Evolutionary conservation across 1,140 invertebrate species (phyloP).

Genomic region (Choristoneura fumiferana): DNA sequence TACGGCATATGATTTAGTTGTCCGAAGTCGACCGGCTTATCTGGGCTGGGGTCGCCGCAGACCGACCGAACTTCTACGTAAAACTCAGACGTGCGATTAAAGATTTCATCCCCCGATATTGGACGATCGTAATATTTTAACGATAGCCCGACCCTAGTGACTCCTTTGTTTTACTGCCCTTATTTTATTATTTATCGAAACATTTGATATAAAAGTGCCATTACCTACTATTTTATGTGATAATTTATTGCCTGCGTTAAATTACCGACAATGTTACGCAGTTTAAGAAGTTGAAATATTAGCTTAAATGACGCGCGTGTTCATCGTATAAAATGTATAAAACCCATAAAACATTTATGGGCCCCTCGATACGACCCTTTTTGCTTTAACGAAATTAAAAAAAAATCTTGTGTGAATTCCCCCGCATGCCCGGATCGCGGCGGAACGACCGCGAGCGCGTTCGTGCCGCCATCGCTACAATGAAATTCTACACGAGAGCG

Average conservation of each 20-base stretch:
- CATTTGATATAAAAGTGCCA: conserved; percentile 54
- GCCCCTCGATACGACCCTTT: conserved; percentile 8
- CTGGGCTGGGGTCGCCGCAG: conserved; percentile 31
- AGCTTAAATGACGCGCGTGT: conserved; percentile 17
- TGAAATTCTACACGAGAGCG: neutral
- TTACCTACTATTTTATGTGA: conserved; percentile 48
- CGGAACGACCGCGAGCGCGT: neutral
- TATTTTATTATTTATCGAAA: conserved; percentile 70
- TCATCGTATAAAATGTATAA: conserved; percentile 12
- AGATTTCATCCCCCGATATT: conserved; percentile 66
- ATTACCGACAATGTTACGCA: conserved; percentile 17
- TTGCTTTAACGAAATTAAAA: conserved; percentile 3
- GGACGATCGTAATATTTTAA: conserved; percentile 71
- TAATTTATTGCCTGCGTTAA: conserved; percentile 42
- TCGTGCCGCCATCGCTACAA: neutral
- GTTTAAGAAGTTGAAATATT: conserved; percentile 16
- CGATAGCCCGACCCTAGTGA: conserved; percentile 45
- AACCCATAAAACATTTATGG: conserved; percentile 13
- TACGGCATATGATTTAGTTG: conserved; percentile 44
- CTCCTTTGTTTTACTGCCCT: conserved; percentile 61
- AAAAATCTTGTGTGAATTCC: conserved; percentile 1
- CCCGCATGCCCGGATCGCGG: neutral
- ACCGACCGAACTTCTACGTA: conserved; percentile 42
- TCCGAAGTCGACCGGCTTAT: conserved; percentile 40
- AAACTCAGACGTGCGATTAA: conserved; percentile 60